A percentile compares a stretch with the other conserved stretches of the same genome.
These are phyloP conservation scores for Craterocephalus amniculus DNA, from an alignment of 2,797 vertebrate species.

Conservation along the genomic window DNA sequence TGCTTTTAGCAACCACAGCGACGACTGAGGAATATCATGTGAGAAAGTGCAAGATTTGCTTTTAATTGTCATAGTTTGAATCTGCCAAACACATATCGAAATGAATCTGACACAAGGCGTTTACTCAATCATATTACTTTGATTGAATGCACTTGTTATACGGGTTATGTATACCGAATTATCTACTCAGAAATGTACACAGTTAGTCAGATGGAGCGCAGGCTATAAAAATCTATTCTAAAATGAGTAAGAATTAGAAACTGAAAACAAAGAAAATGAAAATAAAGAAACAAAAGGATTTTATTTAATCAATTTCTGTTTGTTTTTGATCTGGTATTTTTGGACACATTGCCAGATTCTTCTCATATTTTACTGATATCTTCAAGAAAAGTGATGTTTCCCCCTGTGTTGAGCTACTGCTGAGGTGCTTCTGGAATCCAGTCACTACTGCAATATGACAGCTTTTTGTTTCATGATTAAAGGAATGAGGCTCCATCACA, in stretches of 20 bases:
- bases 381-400: neutral
- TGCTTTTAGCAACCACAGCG: constrained; percentile 74
- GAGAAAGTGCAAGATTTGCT: neutral
- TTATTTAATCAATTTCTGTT: neutral
- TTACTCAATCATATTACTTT: neutral
- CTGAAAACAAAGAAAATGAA: neutral
- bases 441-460: neutral
- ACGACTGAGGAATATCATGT: constrained; percentile 29
- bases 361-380: neutral
- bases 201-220: constrained; percentile 22
- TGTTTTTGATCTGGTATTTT: neutral
- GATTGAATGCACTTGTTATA: constrained; percentile 4
- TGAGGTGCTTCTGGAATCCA: neutral
- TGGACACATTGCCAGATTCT: no score
- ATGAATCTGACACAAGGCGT: neutral
- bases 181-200: neutral
- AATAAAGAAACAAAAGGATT: no score
- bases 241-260: neutral
- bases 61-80: constrained; percentile 11
- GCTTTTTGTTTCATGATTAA: neutral
- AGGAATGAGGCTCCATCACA: neutral
- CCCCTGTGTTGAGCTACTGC: neutral
- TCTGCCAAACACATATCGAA: neutral
- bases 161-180: neutral
- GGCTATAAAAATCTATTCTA: neutral